Conservation (phyloP, 2,888 invertebrate genomes). For the Bembecia ichneumoniformis region DNA sequence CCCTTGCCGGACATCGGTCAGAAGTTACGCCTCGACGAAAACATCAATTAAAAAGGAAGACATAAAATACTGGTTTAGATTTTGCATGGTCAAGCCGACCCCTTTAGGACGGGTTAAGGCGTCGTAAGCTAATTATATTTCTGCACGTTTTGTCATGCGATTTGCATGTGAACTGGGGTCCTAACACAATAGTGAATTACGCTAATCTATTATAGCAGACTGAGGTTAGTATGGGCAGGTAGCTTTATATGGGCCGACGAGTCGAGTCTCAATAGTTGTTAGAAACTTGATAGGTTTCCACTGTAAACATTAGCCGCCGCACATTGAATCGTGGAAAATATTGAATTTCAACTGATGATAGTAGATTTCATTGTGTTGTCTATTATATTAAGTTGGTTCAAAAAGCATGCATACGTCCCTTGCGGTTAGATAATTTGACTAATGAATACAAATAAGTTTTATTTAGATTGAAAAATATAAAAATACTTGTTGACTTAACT, state of each 20-base stretch:
- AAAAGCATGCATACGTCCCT: not conserved
- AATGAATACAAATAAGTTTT: too few relatives aligned
- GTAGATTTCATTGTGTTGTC: not conserved
- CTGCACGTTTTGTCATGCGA: constrained; percentile 62
- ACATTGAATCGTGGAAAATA: constrained; percentile 31
- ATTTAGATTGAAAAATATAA: too few relatives aligned
- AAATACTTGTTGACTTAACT: too few relatives aligned
- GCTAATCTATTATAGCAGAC: constrained; percentile 45
- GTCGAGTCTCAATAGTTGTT: constrained; percentile 37
- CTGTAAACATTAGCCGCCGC: constrained; percentile 53
- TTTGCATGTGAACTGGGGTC: constrained; percentile 64
- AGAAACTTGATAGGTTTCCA: constrained; percentile 63
- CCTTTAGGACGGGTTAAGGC: constrained; percentile 26
- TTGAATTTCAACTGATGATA: constrained; percentile 42
- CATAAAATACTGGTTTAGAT: constrained; percentile 53
- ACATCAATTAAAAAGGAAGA: constrained; percentile 63
- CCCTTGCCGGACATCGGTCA: constrained; percentile 58
- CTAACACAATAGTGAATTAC: constrained; percentile 46
- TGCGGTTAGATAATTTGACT: too few relatives aligned
- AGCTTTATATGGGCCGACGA: constrained; percentile 27
- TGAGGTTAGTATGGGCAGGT: constrained; percentile 26
- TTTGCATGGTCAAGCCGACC: constrained; percentile 46
- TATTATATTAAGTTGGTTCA: constrained; percentile 16
- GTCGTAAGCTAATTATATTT: constrained; percentile 68
- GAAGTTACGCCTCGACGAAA: constrained; percentile 46